Base-by-base conservation (phyloP, 2,113 vertebrate species). In the Electrona antarctica region DNA sequence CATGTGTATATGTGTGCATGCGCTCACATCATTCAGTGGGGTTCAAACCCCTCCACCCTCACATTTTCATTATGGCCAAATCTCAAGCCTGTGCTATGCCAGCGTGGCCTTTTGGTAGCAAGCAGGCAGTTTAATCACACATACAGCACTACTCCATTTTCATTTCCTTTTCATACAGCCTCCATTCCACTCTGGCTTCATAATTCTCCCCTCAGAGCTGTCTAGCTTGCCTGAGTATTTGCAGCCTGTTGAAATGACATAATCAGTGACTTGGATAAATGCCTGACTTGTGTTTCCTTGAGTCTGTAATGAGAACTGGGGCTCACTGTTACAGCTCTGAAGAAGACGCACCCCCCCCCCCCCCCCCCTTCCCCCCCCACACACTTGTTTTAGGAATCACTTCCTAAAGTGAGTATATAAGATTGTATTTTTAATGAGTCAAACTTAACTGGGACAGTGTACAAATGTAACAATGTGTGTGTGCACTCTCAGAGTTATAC, bases 251-350 rank as follows among this genome's bases (percentile, higher is more conserved):
- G 90, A 89, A 92, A 92, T 92, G 89, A 92, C 92, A 94, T 92
- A 93, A 93, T 92, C 92, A 94, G 91, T 90, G 92, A 92, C 88
- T 92, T 92, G 91, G 92, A 92, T 91, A 92, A 93, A 93, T 87
- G 87, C 85, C 82, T 81, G 86, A 83, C 86, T 64, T 90, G 87
- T 89, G 92, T 90, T 64, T 84, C 79, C 77, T 64, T 69, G 76
- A 78, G 85, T 85, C 86, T 90, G 87, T 92, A 91, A 92, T 92
- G 91, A 93, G 91, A 88, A 81, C 76, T 67, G 66, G 81, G 89
- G 78, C 85, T 87, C 83, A 73, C 83, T 62, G 76, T 78, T 71
- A 55, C 67, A 71, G 82, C 79, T 80, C 82, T 64, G 82, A 84
- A 80, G 81, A 78, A 85, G 76, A 67, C 69, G 62, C 67, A 13